Conservation (phyloP, 2,797 vertebrate species). For the Rhinichthys osculus region DNA sequence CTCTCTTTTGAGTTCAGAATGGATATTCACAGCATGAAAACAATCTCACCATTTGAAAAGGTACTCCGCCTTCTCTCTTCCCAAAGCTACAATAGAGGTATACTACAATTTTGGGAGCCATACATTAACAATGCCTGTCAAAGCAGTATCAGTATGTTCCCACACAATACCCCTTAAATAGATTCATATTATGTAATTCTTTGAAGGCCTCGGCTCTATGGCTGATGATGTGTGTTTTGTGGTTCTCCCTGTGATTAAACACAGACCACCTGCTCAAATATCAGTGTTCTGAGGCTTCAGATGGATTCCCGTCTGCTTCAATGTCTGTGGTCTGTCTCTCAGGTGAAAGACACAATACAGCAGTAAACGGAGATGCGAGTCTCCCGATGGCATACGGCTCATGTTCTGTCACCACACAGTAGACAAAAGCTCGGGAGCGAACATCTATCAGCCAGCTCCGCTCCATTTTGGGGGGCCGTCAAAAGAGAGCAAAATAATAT, state of each 20-base stretch:
- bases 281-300: constrained; percentile 3
- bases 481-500: constrained; percentile 51
- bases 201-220: constrained; percentile 14
- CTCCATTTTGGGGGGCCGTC: constrained; percentile 1
- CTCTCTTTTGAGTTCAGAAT: constrained; percentile 1
- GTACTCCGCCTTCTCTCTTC: not conserved
- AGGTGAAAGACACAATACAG: constrained; percentile 25
- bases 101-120: constrained; percentile 20
- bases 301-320: constrained; percentile 21
- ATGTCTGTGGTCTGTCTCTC: constrained; percentile 7
- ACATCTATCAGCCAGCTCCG: constrained; percentile 33
- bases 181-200: constrained; percentile 21
- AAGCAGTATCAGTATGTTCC: constrained; percentile 22
- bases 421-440: constrained; percentile 45
- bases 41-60: not conserved
- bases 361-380: constrained; percentile 45
- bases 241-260: constrained; percentile 26
- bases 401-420: constrained; percentile 27
- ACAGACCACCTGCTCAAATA: constrained; percentile 40
- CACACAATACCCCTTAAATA: constrained; percentile 9
- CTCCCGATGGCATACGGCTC: constrained; percentile 20
- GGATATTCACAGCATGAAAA: constrained; percentile 27
- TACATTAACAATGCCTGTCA: constrained; percentile 34
- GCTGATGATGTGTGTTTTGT: constrained; percentile 17
- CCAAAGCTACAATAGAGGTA: constrained; percentile 8